Percentiles rank a stretch among this genome's conserved stretches.
Evolutionary conservation across 2,797 vertebrate genomes (phyloP).

Genomic region (Crossoptilon crossoptilon): DNA sequence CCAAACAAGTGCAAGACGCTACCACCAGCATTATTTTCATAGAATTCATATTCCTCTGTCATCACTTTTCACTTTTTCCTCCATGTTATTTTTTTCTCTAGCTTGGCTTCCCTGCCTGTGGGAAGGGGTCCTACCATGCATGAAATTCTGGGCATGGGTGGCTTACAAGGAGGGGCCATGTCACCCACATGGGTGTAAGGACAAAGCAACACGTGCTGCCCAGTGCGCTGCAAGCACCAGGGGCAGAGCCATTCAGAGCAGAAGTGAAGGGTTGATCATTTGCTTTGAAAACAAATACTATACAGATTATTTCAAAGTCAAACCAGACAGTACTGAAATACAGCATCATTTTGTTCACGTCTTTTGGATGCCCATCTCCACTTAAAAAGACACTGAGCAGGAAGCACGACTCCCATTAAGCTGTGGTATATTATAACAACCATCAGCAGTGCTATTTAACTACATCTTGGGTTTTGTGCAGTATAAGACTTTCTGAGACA

Average conservation of each 20-base stretch:
- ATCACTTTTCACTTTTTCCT: not conserved
- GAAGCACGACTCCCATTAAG: not conserved
- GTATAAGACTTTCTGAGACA: conserved; percentile 1
- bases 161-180: fast-evolving
- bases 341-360: not conserved
- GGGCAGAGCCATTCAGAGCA: fast-evolving
- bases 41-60: not conserved
- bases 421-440: not conserved
- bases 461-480: not conserved
- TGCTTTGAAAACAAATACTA: not conserved
- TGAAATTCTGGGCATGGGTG: not conserved
- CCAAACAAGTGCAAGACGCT: not conserved
- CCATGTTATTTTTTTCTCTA: fast-evolving
- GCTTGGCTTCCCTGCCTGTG: not conserved
- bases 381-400: not conserved
- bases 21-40: not conserved
- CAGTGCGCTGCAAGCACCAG: fast-evolving
- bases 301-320: not conserved
- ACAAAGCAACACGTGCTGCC: fast-evolving
- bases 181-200: fast-evolving
- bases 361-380: not conserved
- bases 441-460: not conserved
- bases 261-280: not conserved
- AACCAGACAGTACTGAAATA: not conserved
- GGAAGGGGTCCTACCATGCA: fast-evolving